phyloP scores from a whole-genome alignment of 2,888 invertebrate species.

The Leptinotarsa haldemani region DNA sequence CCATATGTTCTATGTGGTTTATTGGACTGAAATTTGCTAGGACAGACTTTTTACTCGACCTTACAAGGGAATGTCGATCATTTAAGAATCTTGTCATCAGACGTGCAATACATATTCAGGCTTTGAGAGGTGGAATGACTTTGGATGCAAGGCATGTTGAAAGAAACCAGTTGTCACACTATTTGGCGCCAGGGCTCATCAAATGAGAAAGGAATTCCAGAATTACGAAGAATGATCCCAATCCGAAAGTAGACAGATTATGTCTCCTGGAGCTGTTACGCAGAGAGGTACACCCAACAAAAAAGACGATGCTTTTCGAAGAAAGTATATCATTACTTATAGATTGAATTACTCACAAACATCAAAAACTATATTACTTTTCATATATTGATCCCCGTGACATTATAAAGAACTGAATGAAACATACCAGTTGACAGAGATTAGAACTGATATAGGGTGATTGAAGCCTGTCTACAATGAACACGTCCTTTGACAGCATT shows the following conservation, averaged over 20 bases:
- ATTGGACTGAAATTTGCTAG: conserved; percentile 95
- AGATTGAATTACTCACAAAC: no score
- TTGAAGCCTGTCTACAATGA: neutral
- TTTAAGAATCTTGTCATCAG: conserved; percentile 90
- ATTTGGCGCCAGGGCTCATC: conserved; percentile 77
- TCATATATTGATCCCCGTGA: no score
- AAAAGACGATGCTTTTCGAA: conserved; percentile 58
- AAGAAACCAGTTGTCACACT: conserved; percentile 79
- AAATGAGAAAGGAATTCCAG: conserved; percentile 79
- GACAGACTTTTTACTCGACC: conserved; percentile 86
- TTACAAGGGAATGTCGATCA: conserved; percentile 90
- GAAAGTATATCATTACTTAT: conserved; percentile 53
- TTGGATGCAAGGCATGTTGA: conserved; percentile 90
- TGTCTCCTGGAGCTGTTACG: conserved; percentile 44
- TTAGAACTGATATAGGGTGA: neutral
- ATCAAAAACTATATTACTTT: no score
- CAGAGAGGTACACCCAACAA: conserved; percentile 51
- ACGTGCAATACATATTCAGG: conserved; percentile 78
- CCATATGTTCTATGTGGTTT: conserved; percentile 94
- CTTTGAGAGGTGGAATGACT: conserved; percentile 80
- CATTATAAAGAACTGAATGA: no score
- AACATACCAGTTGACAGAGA: neutral
- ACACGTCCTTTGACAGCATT: neutral
- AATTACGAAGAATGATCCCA: conserved; percentile 8
- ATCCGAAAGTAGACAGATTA: no score